Evolutionary conservation across 2,888 invertebrate genomes (phyloP).

Genomic region (Fabriciana adippe): DNA sequence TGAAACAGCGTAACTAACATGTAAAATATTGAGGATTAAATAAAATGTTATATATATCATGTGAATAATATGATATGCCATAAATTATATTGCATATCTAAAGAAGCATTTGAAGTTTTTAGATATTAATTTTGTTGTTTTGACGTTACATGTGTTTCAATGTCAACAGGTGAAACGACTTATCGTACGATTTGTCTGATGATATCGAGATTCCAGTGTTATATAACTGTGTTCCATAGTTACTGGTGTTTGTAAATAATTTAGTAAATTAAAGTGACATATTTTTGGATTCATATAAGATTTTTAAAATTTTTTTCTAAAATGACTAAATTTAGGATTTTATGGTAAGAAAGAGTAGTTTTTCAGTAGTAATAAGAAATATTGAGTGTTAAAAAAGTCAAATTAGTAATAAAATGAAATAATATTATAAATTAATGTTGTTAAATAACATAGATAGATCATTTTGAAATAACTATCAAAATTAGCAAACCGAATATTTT

Average conservation of each 20-base stretch:
- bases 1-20: conserved; percentile 38
- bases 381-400: too few species aligned
- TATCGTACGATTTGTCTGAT: conserved; percentile 7
- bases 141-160: neutral
- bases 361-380: too few species aligned
- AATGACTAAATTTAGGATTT: neutral
- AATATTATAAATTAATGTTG: too few species aligned
- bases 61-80: too few species aligned
- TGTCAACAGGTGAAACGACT: conserved; percentile 2
- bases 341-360: too few species aligned
- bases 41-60: too few species aligned
- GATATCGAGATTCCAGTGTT: conserved; percentile 13
- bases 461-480: conserved; percentile 11
- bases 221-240: neutral
- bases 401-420: too few species aligned
- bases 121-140: too few species aligned
- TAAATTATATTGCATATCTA: too few species aligned
- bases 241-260: conserved; percentile 13
- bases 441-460: neutral
- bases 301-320: neutral
- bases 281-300: neutral
- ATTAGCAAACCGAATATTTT: conserved; percentile 8
- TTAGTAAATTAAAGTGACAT: conserved; percentile 1
- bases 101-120: too few species aligned
- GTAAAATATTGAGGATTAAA: neutral